Evolutionary conservation across 1,140 invertebrate species (phyloP).

Genomic region (Cephus cinctus): DNA sequence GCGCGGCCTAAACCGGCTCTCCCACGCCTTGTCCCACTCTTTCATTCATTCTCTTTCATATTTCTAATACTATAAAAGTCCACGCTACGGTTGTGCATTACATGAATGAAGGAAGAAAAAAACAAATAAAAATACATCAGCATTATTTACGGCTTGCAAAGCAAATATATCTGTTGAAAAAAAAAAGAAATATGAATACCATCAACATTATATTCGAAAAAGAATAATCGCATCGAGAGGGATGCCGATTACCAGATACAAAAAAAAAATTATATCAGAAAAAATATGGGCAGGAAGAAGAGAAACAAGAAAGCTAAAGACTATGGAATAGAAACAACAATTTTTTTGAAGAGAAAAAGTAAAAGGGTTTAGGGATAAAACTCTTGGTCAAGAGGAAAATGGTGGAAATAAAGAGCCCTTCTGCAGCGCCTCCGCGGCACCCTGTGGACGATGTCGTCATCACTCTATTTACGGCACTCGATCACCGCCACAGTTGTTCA

Average conservation of each 20-base stretch:
- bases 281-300: neutral
- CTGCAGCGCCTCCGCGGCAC: neutral
- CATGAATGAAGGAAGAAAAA: neutral
- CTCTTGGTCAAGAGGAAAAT: neutral
- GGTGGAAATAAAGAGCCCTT: neutral
- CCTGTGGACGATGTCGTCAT: conserved; percentile 40
- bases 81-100: neutral
- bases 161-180: no score
- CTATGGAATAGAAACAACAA: neutral
- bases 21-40: conserved; percentile 32
- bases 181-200: neutral
- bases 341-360: neutral
- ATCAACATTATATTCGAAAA: conserved; percentile 3
- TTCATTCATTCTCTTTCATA: conserved; percentile 17
- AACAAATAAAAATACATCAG: neutral
- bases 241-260: neutral
- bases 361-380: neutral
- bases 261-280: neutral
- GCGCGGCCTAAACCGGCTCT: conserved; percentile 41
- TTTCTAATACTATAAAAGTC: conserved; percentile 12
- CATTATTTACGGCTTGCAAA: no score
- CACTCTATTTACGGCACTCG: conserved; percentile 37
- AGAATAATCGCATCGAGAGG: conserved; percentile 1
- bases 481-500: neutral
- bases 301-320: neutral